Conservation (phyloP, 2,888 invertebrate genomes). For the Andrena fulva region DNA sequence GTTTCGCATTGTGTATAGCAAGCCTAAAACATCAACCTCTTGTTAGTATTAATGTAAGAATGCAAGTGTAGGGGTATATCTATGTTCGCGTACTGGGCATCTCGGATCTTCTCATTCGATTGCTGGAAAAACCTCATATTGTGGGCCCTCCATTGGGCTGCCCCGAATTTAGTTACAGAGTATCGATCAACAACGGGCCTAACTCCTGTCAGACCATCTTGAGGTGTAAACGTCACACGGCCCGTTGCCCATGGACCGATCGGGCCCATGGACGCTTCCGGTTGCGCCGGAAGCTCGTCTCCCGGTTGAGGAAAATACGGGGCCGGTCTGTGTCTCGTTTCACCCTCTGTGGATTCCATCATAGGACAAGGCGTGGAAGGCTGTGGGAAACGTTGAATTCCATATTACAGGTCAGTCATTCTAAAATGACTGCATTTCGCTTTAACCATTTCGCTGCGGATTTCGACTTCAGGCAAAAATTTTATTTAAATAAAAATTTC, state of each 20-base stretch:
- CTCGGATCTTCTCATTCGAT: conserved; percentile 86
- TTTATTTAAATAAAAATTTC: no score
- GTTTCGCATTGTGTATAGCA: conserved; percentile 87
- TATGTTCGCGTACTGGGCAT: conserved; percentile 68
- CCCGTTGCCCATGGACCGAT: conserved; percentile 90
- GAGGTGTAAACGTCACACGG: conserved; percentile 90
- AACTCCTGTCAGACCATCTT: conserved; percentile 90
- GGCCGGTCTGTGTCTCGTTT: conserved; percentile 78
- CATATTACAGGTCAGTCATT: background rate
- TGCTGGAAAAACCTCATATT: conserved; percentile 83
- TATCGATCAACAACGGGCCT: conserved; percentile 91
- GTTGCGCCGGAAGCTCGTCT: conserved; percentile 84
- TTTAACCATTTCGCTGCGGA: no score
- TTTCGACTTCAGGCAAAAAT: no score
- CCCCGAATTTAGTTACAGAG: conserved; percentile 90
- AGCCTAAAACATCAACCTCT: conserved; percentile 55
- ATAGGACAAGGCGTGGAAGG: conserved; percentile 31
- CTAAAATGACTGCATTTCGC: background rate
- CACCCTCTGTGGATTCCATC: background rate
- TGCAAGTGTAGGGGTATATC: background rate
- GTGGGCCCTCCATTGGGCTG: conserved; percentile 89
- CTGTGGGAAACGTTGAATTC: background rate
- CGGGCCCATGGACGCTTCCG: conserved; percentile 85
- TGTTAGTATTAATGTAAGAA: background rate
- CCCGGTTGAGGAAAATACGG: conserved; percentile 87